Evolutionary conservation across 2,797 vertebrate genomes (phyloP).

Genomic region (Vultur gryphus): DNA sequence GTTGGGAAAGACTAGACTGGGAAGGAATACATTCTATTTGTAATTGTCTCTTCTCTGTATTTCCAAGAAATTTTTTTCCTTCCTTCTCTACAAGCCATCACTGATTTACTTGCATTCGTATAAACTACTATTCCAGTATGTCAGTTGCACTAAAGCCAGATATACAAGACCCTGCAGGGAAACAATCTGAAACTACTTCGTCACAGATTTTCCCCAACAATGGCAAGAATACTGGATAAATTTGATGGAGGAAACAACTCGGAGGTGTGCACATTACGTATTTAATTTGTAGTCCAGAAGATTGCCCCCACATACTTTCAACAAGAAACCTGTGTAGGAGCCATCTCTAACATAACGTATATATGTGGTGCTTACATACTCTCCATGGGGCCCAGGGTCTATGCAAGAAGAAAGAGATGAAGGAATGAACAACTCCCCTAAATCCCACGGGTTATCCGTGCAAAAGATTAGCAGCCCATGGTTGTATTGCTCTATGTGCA

Average conservation of each 20-base stretch:
- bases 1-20: not conserved
- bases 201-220: not conserved
- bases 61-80: not conserved
- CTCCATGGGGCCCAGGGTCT: not conserved
- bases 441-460: not conserved
- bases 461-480: not conserved
- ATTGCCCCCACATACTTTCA: not conserved
- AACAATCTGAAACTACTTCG: not conserved
- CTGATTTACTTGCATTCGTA: not conserved
- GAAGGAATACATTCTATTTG: not conserved
- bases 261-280: not conserved
- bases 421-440: not conserved
- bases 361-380: not conserved
- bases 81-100: not conserved
- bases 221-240: not conserved
- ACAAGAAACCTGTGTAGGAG: not conserved
- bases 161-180: not conserved
- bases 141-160: not conserved
- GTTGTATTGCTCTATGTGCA: not conserved
- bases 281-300: not conserved
- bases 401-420: not conserved
- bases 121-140: not conserved
- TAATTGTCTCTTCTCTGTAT: not conserved
- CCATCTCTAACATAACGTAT: not conserved
- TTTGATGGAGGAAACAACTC: not conserved